phyloP scores from a whole-genome alignment of 2,113 vertebrate species.

The Tapirus terrestris region DNA sequence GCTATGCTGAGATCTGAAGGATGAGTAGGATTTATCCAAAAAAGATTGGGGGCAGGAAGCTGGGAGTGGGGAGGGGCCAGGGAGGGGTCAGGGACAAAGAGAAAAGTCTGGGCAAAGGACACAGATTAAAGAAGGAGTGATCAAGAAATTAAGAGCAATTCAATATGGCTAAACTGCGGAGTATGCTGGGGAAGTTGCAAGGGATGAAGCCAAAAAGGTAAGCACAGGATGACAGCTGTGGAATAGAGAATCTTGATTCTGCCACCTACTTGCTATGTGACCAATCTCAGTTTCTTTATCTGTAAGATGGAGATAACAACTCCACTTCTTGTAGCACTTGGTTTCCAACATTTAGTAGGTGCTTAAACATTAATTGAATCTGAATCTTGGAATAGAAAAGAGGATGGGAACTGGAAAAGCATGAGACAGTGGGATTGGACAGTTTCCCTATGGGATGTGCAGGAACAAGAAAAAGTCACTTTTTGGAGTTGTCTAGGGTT shows the following conservation, averaged over 20 bases:
- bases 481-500: not conserved
- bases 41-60: not conserved
- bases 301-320: not conserved
- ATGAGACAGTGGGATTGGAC: not conserved
- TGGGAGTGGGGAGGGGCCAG: not conserved
- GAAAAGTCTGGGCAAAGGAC: not conserved
- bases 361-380: not conserved
- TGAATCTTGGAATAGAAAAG: not conserved
- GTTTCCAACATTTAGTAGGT: not conserved
- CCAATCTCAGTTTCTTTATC: conserved; percentile 18
- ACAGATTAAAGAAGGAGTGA: not conserved
- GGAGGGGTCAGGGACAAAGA: not conserved
- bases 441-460: not conserved
- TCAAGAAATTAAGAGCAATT: not conserved
- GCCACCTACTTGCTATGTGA: not conserved
- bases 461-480: not conserved
- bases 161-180: not conserved
- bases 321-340: not conserved
- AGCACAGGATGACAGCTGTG: not conserved
- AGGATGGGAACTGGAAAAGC: not conserved
- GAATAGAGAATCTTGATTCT: not conserved
- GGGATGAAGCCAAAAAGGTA: not conserved
- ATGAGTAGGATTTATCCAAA: not conserved
- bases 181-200: not conserved
- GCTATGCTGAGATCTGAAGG: not conserved